Percentiles rank a stretch among this genome's conserved stretches.
Evolutionary conservation across 2,113 vertebrate genomes (phyloP).

Genomic region (Chlamydotis undulata): DNA sequence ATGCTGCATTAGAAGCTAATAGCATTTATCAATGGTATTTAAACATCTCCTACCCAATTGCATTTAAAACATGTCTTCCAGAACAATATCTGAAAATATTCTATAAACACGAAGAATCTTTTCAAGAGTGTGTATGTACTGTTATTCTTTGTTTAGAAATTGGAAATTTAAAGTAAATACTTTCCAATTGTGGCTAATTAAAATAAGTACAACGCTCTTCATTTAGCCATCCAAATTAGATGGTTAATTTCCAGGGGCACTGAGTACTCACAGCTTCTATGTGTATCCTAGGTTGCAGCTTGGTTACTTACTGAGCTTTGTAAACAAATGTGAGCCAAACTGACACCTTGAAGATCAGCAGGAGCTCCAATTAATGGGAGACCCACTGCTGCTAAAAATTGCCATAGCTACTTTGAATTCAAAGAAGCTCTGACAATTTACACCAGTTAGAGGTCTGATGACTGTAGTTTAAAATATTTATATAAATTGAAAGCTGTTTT

Average conservation of each 20-base stretch:
- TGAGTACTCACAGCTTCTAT: not conserved
- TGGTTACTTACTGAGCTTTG: conserved; percentile 12
- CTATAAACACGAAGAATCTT: not conserved
- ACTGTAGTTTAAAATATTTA: conserved; percentile 44
- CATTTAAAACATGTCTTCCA: not conserved
- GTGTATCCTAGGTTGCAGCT: not conserved
- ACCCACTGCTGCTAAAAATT: conserved; percentile 52
- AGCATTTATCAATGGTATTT: not conserved
- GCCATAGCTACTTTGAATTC: conserved; percentile 33
- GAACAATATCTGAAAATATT: not conserved
- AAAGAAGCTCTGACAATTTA: conserved; percentile 43
- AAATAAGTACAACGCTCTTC: not conserved
- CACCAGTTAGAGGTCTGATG: conserved; percentile 19
- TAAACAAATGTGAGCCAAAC: conserved; percentile 55
- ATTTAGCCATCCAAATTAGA: not conserved
- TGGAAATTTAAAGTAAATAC: not conserved
- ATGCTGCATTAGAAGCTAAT: not conserved
- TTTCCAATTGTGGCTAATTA: not conserved
- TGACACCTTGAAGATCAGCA: conserved; percentile 56
- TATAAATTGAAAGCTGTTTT: conserved; percentile 42
- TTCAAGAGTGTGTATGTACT: not conserved
- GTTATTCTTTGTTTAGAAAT: not conserved
- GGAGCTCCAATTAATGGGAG: conserved; percentile 55
- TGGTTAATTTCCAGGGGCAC: not conserved
- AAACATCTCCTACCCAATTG: not conserved